Base-by-base conservation (phyloP, 2,113 vertebrate genomes). In the Ammospiza caudacuta region DNA sequence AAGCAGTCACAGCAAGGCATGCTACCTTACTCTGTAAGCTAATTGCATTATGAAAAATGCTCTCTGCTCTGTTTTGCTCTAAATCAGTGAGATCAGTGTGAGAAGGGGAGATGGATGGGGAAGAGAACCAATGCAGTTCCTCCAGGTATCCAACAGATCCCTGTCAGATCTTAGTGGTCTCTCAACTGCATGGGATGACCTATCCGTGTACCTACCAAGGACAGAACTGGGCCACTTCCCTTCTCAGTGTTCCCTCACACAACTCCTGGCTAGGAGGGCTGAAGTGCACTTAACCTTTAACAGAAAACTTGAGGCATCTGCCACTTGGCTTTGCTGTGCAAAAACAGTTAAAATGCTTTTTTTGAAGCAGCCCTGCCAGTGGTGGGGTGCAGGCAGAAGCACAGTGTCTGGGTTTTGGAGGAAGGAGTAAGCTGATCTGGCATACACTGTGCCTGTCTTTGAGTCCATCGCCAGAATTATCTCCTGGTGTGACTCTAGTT, bases 121-220 rank as follows among this genome's bases (percentile, higher is more conserved):
- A 12, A 49, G 18, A 83, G 31, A 90, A 58, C 6, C 13, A 35
- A 0, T 31, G 25, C 0, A 0, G 8, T 66, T 92, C 23, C 23
- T 86, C 25, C 46, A 69, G 57, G n/a, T 62, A 58, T 19, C 24
- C 19, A 80, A 1, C 6, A 57, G 37, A 51, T 64, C 41, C 47
- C 52, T 82, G 21, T 13, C 29, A 76, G 51, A 46, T 41, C 25
- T 37, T 63, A 12, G 9, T 82, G 41, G 12, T 61, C 15, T 9
- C 20, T 87, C 12, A 24, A 23, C 29, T 41, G 47, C 13, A n/a
- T 66, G n/a, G 9, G 4, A 24, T n/a, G 19, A 35, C 6, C 3
- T 0, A 39, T 84, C 43, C 39, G 84, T 70, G 43, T n/a, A 51
- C n/a, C 51, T 49, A 12, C 11, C 24, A 39, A 49, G 16, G 22